Conservation (phyloP, 2,888 invertebrate genomes). For the Agonopterix subpropinquella region DNA sequence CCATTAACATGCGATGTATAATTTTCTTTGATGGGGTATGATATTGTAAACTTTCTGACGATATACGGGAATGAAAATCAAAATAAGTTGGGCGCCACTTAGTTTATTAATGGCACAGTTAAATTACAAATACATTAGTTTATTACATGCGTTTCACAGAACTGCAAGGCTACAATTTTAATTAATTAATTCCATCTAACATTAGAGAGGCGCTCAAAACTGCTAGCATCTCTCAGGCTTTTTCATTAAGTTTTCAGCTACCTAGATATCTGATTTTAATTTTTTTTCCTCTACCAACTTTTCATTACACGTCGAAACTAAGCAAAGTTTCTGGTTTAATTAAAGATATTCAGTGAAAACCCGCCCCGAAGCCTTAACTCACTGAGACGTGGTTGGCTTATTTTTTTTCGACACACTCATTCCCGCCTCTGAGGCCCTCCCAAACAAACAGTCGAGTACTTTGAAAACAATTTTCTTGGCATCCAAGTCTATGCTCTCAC, state of each 20-base stretch:
- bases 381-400: conserved; percentile 74
- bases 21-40: too few species aligned
- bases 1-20: too few species aligned
- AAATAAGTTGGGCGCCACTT: too few species aligned
- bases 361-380: conserved; percentile 70
- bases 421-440: conserved; percentile 75
- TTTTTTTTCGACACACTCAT: conserved; percentile 73
- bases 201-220: conserved; percentile 16
- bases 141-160: too few species aligned
- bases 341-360: conserved; percentile 67
- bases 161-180: conserved; percentile 17
- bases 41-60: too few species aligned
- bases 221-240: conserved; percentile 17
- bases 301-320: conserved; percentile 52
- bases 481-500: conserved; percentile 11
- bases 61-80: too few species aligned
- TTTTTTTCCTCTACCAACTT: conserved; percentile 38
- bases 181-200: conserved; percentile 29
- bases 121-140: too few species aligned
- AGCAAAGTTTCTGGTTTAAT: conserved; percentile 67
- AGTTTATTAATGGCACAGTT: too few species aligned
- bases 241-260: conserved; percentile 23
- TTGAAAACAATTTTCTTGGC: conserved; percentile 55
- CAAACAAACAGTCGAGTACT: conserved; percentile 72
- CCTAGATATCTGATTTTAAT: conserved; percentile 23